These are phyloP conservation scores for Henricia sp. DNA, from an alignment of 53 echinoderm and acorn worm genomes.

Conservation along the genomic window DNA sequence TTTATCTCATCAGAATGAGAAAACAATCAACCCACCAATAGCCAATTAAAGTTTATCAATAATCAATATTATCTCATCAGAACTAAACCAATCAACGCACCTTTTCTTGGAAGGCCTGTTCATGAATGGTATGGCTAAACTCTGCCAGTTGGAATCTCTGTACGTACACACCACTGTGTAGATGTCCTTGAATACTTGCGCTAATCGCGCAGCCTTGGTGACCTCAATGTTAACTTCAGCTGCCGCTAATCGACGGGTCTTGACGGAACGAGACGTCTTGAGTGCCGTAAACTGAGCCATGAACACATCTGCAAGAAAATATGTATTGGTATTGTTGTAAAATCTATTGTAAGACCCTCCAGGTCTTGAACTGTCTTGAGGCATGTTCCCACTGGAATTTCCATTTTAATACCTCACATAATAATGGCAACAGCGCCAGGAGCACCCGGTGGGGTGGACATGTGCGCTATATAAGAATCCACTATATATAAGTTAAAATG, in stretches of 20 bases:
- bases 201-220: conserved; percentile 85
- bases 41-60: not conserved
- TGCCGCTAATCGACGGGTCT: conserved; percentile 92
- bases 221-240: conserved; percentile 98
- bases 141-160: conserved; percentile 84
- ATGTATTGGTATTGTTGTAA: no score
- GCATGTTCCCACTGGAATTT: no score
- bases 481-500: no score
- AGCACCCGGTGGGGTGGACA: no score
- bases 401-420: no score
- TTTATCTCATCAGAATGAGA: no score
- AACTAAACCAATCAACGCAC: no score
- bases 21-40: not conserved
- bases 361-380: no score
- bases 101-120: conserved; percentile 97
- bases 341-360: no score
- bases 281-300: conserved; percentile 99
- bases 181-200: conserved; percentile 98
- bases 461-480: no score
- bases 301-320: conserved; percentile 85
- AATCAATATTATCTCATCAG: no score
- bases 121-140: conserved; percentile 97
- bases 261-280: conserved; percentile 95
- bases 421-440: no score
- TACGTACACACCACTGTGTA: conserved; percentile 93